These are phyloP conservation scores for Phylloscopus collybita DNA, from an alignment of 2,797 vertebrate genomes.

Conservation along the genomic window DNA sequence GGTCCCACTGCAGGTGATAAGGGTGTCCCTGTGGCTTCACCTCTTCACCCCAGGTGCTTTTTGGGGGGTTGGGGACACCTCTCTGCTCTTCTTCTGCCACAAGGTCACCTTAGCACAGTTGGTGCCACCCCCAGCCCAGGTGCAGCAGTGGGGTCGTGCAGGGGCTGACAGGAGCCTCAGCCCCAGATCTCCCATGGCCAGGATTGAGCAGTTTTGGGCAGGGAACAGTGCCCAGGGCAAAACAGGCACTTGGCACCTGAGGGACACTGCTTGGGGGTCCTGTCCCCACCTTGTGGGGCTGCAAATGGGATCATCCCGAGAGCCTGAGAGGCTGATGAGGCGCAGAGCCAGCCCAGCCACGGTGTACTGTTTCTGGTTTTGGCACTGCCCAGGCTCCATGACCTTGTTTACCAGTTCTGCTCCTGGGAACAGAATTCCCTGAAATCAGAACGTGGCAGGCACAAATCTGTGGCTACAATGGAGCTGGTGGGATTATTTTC, in stretches of 20 bases:
- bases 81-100: neutral
- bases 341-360: neutral
- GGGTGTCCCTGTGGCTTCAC: neutral
- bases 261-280: neutral
- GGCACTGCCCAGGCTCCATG: neutral
- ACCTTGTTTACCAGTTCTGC: too few species aligned
- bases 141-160: neutral
- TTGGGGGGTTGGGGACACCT: neutral
- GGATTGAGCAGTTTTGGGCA: neutral
- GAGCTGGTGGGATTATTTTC: too few species aligned
- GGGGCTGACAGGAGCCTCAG: neutral
- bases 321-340: neutral
- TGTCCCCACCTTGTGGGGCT: fast-evolving
- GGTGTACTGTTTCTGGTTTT: too few species aligned
- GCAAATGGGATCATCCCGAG: fast-evolving
- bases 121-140: neutral
- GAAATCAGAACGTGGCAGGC: too few species aligned
- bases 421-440: too few species aligned
- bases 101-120: neutral
- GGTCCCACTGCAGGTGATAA: fast-evolving
- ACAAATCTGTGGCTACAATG: too few species aligned
- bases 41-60: neutral
- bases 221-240: too few species aligned
- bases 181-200: neutral
- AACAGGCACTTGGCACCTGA: fast-evolving